Evolutionary conservation across 2,113 vertebrate genomes (phyloP), one percentile per base, ranked within the genome.

Genomic region (Corythoichthys haematopterus): DNA sequence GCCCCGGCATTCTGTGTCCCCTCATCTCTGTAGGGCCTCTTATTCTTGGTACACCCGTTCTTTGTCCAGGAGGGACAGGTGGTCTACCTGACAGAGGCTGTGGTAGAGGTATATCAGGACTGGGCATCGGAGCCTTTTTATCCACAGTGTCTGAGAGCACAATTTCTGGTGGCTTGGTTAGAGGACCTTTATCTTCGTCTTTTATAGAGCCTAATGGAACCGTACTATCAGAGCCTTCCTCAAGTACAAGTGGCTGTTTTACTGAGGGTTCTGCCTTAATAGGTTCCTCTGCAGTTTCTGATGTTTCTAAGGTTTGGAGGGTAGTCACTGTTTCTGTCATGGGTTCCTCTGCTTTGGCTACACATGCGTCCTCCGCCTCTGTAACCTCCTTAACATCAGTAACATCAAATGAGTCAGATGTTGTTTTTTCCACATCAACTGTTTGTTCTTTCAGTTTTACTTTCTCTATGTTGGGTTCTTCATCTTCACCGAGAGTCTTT

Each of bases 1-100:
- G 80, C 14, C 63, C 90, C 53, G 67, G 80, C 58, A 82, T 82
- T 37, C 68, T 69, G 47, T 66, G 83, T 1, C 55, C 70, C 2
- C 12, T 33, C 68, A 71, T 80, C 36, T 61, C 16, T 66, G 52
- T 55, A 5, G 55, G 55, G 1, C 40, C 78, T 48, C 68, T 76
- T 76, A 77, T 76, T 50, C 36, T 38, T 67, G 65, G 63, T 28
- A 38, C 40, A 53, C 46, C 66, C 64, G 80, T 81, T 61, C 62
- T 33, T 69, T 78, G 79, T 58, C 76, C 72, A 51, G 61, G 64
- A 15, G 71, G 74, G 0, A 58, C 73, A 72, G 70, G 56, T 37
- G 61, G 73, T 20, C 75, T 71, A 33, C 60, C 37, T 52, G 64
- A 66, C 15, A 45, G 60, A 6, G 63, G 55, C 35, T 84, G 77